phyloP scores from a whole-genome alignment of 2,797 vertebrate genomes.

The Chelmon rostratus region DNA sequence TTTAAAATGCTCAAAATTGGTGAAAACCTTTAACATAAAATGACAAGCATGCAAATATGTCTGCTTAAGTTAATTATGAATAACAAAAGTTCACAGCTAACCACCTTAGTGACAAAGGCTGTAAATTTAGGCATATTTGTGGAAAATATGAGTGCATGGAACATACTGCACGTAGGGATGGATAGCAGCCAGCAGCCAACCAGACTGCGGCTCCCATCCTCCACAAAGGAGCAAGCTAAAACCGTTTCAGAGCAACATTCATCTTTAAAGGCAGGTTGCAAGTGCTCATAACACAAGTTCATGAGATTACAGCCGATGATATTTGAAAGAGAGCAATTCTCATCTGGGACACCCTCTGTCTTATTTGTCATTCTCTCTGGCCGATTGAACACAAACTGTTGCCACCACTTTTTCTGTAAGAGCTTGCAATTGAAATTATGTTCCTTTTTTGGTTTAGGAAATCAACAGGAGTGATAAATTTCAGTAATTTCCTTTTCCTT shows the following conservation, averaged over 20 bases:
- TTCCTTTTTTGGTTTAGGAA: neutral
- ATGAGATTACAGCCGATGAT: slow-evolving; percentile 27
- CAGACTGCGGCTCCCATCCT: slow-evolving; percentile 7
- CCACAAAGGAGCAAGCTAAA: slow-evolving; percentile 1
- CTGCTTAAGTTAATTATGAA: neutral
- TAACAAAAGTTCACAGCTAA: neutral
- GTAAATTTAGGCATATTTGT: neutral
- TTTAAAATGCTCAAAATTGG: neutral
- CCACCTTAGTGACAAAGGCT: neutral
- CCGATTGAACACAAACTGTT: slow-evolving; percentile 18
- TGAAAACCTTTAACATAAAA: neutral
- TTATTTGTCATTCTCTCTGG: slow-evolving; percentile 18
- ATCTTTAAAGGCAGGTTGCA: slow-evolving; percentile 13
- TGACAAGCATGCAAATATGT: neutral
- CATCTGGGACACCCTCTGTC: neutral
- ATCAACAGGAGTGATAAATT: neutral
- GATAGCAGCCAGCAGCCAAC: neutral
- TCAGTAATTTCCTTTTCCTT: neutral
- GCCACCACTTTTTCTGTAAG: neutral
- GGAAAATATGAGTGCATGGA: neutral
- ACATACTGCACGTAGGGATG: neutral
- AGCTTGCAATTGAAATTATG: neutral
- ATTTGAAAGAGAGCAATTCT: slow-evolving; percentile 28
- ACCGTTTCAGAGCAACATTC: neutral
- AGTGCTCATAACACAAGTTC: slow-evolving; percentile 19